These are phyloP conservation scores for Malaclemys terrapin DNA, from an alignment of 2,113 vertebrate genomes.

Conservation along the genomic window DNA sequence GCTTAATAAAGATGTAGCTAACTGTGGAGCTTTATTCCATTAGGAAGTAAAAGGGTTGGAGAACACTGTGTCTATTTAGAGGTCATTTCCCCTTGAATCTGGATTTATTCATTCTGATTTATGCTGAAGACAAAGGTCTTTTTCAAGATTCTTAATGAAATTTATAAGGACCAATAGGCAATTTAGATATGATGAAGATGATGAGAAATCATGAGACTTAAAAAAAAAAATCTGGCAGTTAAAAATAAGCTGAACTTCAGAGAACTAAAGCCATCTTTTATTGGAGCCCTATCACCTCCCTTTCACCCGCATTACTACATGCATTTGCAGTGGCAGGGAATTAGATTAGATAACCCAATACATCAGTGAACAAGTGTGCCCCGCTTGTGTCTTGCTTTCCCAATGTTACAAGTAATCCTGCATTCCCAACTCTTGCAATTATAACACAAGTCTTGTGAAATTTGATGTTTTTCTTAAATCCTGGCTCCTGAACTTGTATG, in stretches of 20 bases:
- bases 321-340: not conserved
- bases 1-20: not conserved
- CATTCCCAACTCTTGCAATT: not conserved
- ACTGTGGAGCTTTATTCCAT: not conserved
- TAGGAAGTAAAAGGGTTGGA: not conserved
- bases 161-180: not conserved
- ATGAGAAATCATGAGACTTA: not conserved
- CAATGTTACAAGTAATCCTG: not conserved
- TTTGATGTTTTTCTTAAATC: not conserved
- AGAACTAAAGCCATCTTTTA: not conserved
- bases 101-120: not conserved
- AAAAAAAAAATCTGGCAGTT: not conserved
- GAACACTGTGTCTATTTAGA: not conserved
- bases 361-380: not conserved
- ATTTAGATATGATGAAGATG: not conserved
- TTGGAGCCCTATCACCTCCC: not conserved
- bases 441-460: not conserved
- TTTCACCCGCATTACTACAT: not conserved
- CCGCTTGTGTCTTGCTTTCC: not conserved
- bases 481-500: not conserved
- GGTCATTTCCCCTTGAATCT: not conserved
- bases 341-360: not conserved
- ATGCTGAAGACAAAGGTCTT: not conserved
- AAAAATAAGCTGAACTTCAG: not conserved
- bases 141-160: not conserved